Evolutionary conservation across 2,888 invertebrate species (phyloP).

Genomic region (Euproctis similis): DNA sequence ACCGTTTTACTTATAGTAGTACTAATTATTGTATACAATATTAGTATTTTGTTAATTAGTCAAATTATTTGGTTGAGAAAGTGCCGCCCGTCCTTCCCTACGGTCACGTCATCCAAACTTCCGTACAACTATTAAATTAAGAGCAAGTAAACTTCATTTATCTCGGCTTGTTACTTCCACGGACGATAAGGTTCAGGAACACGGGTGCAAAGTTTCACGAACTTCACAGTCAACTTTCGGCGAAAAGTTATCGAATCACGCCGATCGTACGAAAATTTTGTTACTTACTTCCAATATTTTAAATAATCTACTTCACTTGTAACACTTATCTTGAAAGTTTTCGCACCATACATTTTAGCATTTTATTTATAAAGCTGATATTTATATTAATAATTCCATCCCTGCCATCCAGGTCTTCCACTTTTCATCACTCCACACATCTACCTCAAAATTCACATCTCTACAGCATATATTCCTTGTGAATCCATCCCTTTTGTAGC

Average conservation of each 20-base stretch:
- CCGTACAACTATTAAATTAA: conserved; percentile 68
- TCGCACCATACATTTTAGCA: conserved; percentile 27
- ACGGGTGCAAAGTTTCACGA: conserved; percentile 50
- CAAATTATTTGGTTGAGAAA: conserved; percentile 51
- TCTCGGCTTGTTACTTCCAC: conserved; percentile 69
- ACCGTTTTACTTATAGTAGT: too few relatives aligned
- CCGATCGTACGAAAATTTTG: conserved; percentile 69
- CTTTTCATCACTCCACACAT: too few relatives aligned
- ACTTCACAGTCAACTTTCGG: conserved; percentile 55
- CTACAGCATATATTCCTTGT: too few relatives aligned
- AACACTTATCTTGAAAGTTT: conserved; percentile 53
- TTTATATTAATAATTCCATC: too few relatives aligned
- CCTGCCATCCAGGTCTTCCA: too few relatives aligned
- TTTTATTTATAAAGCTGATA: too few relatives aligned
- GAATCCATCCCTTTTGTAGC: too few relatives aligned
- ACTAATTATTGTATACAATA: too few relatives aligned
- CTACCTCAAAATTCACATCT: too few relatives aligned
- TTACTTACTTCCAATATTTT: conserved; percentile 61
- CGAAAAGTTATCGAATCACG: conserved; percentile 66
- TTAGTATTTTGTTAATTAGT: conserved; percentile 45
- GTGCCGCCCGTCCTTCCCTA: conserved; percentile 35
- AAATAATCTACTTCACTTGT: conserved; percentile 54
- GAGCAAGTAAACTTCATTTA: conserved; percentile 72
- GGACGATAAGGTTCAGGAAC: conserved; percentile 67
- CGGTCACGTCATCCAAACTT: conserved; percentile 64